These are phyloP conservation scores for Dermolepida albohirtum DNA, from an alignment of 2,888 invertebrate species.

Conservation along the genomic window DNA sequence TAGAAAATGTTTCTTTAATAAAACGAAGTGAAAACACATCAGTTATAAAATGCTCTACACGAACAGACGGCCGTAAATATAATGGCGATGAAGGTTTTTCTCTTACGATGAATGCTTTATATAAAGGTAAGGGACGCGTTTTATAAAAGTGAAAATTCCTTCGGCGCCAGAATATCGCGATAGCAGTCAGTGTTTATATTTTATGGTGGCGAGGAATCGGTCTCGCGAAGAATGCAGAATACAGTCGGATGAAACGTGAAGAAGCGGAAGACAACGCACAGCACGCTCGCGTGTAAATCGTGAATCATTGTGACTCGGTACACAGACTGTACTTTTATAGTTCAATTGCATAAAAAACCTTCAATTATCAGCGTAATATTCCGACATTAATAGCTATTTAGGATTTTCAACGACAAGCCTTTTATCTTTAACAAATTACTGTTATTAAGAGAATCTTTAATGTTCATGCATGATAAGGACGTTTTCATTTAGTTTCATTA, in stretches of 20 bases:
- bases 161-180: slow-evolving; percentile 56
- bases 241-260: slow-evolving; percentile 50
- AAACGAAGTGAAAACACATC: no score
- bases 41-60: no score
- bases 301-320: no score
- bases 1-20: no score
- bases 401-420: not conserved
- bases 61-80: not conserved
- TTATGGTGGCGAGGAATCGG: slow-evolving; percentile 57
- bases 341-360: slow-evolving; percentile 45
- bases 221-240: slow-evolving; percentile 57
- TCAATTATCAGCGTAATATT: slow-evolving; percentile 24
- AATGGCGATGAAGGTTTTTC: not conserved
- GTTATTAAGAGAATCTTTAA: slow-evolving; percentile 9
- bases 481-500: no score
- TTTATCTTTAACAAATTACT: slow-evolving; percentile 23
- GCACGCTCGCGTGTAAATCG: not conserved
- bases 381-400: slow-evolving; percentile 3
- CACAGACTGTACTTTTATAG: slow-evolving; percentile 50
- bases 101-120: slow-evolving; percentile 8
- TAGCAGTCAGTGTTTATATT: slow-evolving; percentile 53
- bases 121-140: slow-evolving; percentile 40
- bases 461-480: no score
- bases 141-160: slow-evolving; percentile 58
- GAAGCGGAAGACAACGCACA: slow-evolving; percentile 36